A percentile compares a stretch with the other conserved stretches of the same genome.
Evolutionary conservation across 2,113 vertebrate genomes (phyloP).

Genomic region (Leptodactylus fuscus): DNA sequence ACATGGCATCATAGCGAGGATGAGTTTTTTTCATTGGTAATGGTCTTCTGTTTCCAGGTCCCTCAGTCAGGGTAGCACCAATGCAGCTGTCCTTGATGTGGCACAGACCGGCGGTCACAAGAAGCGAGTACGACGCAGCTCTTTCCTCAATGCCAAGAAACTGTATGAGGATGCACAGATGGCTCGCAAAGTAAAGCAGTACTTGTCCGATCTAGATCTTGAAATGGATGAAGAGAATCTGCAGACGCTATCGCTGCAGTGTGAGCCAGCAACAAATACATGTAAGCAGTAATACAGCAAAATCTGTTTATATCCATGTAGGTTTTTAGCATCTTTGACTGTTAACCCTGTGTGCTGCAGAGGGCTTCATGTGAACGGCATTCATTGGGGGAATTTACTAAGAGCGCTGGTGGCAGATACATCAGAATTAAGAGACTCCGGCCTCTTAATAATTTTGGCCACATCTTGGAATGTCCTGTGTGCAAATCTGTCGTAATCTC

Average conservation of each 20-base stretch:
- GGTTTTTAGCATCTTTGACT: neutral
- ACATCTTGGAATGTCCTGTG: no score
- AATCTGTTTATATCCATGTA: slow-evolving; percentile 4
- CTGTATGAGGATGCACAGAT: slow-evolving; percentile 98
- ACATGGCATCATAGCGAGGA: neutral
- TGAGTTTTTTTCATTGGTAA: slow-evolving; percentile 28
- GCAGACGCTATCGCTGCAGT: slow-evolving; percentile 90
- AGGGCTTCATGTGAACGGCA: neutral
- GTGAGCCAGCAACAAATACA: slow-evolving; percentile 92
- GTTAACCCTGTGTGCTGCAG: neutral
- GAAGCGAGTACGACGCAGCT: slow-evolving; percentile 95
- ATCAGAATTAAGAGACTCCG: no score
- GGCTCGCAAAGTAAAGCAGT: slow-evolving; percentile 96
- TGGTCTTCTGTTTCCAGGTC: slow-evolving; percentile 77
- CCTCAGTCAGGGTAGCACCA: slow-evolving; percentile 94
- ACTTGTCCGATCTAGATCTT: slow-evolving; percentile 90
- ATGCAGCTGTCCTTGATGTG: slow-evolving; percentile 90
- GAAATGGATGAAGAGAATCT: slow-evolving; percentile 96
- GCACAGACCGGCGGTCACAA: slow-evolving; percentile 93
- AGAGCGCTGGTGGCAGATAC: no score
- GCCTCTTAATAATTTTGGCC: no score
- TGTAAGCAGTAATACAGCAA: slow-evolving; percentile 73
- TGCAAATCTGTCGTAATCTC: no score
- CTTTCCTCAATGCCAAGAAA: slow-evolving; percentile 98
- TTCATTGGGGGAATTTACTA: neutral